Evolutionary conservation across 2,113 vertebrate genomes (phyloP), one percentile per base, ranked within the genome.

Genomic region (Pedetes capensis): DNA sequence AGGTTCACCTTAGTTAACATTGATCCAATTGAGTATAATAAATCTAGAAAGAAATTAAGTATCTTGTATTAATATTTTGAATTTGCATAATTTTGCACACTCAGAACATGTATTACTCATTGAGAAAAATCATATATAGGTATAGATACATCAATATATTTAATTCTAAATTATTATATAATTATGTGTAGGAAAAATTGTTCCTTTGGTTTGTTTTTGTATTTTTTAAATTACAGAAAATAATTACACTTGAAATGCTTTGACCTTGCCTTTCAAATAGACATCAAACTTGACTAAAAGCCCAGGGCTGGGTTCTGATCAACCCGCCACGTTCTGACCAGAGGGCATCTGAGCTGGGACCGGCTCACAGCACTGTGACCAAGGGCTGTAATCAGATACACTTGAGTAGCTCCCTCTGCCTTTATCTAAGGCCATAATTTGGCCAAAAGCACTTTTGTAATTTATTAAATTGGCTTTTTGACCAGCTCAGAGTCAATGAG

Each of bases 401-500:
- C 64, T n/a, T 61, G 75, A 88, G 55, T 53, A 37, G 25, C 47
- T 96, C 53, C 37, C 11, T 2, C 6, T 53, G n/a, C 75, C 88
- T 96, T 93, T 68, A 84, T 57, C 55, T 53, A 32, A 89, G 44
- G n/a, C 66, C 59, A 39, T 85, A 68, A 97, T 82, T 93, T 88
- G 93, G 76, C 72, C 92, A 92, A 95, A 95, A 86, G 17, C 87
- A 86, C 92, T 87, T 93, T 78, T 90, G 76, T 64, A 84, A 83
- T 96, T 96, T 97, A 96, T 95, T 96, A 97, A 95, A 96, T 96
- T 93, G 87, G 25, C 68, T 95, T 96, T 96, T 85, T 96, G 84
- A 96, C 71, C 66, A 92, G 53, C 44, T 94, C 47, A 51, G 69
- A 94, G 84, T 74, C 96, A 89, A 84, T 82, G 81, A 96, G 75